These are phyloP conservation scores for Chloroclystis v-ata DNA, from an alignment of 2,888 invertebrate genomes.

Conservation along the genomic window DNA sequence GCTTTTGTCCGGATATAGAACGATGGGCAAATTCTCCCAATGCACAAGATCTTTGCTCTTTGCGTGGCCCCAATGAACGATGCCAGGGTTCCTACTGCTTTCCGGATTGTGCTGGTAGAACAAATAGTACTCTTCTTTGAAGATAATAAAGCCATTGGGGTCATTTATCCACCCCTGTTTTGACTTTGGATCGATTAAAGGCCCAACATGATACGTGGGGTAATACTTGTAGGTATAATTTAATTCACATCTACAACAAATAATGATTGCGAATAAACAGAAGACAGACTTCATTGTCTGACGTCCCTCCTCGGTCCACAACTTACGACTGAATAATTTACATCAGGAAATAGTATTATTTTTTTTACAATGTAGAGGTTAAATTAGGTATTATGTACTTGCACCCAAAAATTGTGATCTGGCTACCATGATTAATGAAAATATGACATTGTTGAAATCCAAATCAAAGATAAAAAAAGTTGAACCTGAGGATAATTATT, in stretches of 20 bases:
- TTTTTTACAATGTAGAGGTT: no score
- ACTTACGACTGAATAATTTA: conserved; percentile 26
- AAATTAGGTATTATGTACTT: conserved; percentile 16
- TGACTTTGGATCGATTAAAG: conserved; percentile 25
- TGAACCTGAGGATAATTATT: no score
- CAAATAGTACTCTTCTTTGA: conserved; percentile 59
- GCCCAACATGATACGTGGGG: conserved; percentile 56
- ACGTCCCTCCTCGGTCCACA: conserved; percentile 6
- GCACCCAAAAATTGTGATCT: no score
- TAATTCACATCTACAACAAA: conserved; percentile 28
- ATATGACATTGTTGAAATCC: no score
- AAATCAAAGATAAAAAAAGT: no score
- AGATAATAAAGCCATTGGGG: conserved; percentile 72
- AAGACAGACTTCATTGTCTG: conserved; percentile 24
- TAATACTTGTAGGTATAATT: conserved; percentile 38
- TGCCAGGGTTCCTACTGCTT: conserved; percentile 47
- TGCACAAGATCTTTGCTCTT: conserved; percentile 61
- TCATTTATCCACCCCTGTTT: conserved; percentile 74
- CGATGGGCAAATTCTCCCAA: conserved; percentile 69
- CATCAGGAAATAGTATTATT: conserved; percentile 21
- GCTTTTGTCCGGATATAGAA: conserved; percentile 59
- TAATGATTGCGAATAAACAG: conserved; percentile 31
- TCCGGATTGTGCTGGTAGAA: conserved; percentile 73
- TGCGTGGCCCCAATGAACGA: conserved; percentile 74
- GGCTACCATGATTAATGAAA: no score